phyloP scores from a whole-genome alignment of 2,888 invertebrate genomes.

The Perdita meconis region DNA sequence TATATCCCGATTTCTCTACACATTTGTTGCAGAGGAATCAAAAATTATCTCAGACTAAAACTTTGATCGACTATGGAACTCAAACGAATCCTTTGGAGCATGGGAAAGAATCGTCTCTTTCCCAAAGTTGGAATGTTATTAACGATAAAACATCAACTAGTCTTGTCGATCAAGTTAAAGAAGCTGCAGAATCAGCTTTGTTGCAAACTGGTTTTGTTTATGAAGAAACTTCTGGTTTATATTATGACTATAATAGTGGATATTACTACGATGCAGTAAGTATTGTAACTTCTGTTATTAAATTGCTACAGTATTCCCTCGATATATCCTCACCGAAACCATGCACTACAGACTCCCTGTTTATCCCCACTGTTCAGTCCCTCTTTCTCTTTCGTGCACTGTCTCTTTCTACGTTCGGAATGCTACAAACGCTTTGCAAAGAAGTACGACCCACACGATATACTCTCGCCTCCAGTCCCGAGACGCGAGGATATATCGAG shows the following conservation, averaged over 20 bases:
- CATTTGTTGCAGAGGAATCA: conserved; percentile 65
- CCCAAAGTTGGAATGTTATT: conserved; percentile 70
- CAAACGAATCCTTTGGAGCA: conserved; percentile 73
- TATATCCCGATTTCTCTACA: background rate
- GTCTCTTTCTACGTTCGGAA: too few relatives aligned
- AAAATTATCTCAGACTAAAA: conserved; percentile 74
- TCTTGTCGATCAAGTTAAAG: conserved; percentile 91
- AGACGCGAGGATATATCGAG: too few relatives aligned
- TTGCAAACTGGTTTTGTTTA: conserved; percentile 92
- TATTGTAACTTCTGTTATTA: too few relatives aligned
- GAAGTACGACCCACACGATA: too few relatives aligned
- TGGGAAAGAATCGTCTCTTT: conserved; percentile 63
- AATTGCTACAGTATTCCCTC: too few relatives aligned
- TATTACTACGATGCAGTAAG: conserved; percentile 96
- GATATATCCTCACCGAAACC: background rate
- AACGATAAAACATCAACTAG: conserved; percentile 77
- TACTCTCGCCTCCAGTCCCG: too few relatives aligned
- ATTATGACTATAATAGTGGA: conserved; percentile 94
- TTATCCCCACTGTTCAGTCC: too few relatives aligned
- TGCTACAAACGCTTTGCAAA: too few relatives aligned
- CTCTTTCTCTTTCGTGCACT: too few relatives aligned
- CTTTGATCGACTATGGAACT: conserved; percentile 70
- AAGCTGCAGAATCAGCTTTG: conserved; percentile 89
- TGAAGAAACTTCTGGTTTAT: conserved; percentile 94
- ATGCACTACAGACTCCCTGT: background rate